phyloP scores from a whole-genome alignment of 1,140 invertebrate genomes.

The Hirudo medicinalis region DNA sequence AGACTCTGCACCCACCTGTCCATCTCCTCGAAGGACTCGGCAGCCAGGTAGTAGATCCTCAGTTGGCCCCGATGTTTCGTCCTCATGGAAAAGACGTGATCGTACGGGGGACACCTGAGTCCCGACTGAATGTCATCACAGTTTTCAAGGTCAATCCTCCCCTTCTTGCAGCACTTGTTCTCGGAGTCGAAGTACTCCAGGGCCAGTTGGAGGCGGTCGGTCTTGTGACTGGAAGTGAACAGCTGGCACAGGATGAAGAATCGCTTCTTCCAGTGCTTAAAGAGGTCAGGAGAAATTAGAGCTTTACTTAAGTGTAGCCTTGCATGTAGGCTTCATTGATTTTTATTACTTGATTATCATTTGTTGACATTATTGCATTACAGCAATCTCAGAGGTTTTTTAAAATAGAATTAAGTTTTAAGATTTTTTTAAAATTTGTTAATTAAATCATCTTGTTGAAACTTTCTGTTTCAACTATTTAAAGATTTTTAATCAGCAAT shows the following conservation, averaged over 20 bases:
- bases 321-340: too few relatives aligned
- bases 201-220: conserved; percentile 6
- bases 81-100: conserved; percentile 18
- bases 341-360: too few relatives aligned
- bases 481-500: too few relatives aligned
- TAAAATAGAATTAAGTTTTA: too few relatives aligned
- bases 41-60: conserved; percentile 20
- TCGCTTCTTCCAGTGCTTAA: conserved; percentile 20
- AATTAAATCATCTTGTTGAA: too few relatives aligned
- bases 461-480: too few relatives aligned
- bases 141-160: conserved; percentile 21
- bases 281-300: too few relatives aligned
- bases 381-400: too few relatives aligned
- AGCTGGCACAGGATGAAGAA: conserved; percentile 18
- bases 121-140: conserved; percentile 19
- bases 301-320: too few relatives aligned
- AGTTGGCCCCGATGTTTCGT: conserved; percentile 19
- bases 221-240: conserved; percentile 9
- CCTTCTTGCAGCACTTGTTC: background rate
- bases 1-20: conserved; percentile 22
- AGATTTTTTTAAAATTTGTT: too few relatives aligned
- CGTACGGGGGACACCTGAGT: conserved; percentile 12
- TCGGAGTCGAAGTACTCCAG: conserved; percentile 21
- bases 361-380: too few relatives aligned
- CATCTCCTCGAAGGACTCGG: conserved; percentile 15